These are phyloP conservation scores for Coccyzus lansbergi DNA, from an alignment of 2,797 vertebrate genomes.

Conservation along the genomic window DNA sequence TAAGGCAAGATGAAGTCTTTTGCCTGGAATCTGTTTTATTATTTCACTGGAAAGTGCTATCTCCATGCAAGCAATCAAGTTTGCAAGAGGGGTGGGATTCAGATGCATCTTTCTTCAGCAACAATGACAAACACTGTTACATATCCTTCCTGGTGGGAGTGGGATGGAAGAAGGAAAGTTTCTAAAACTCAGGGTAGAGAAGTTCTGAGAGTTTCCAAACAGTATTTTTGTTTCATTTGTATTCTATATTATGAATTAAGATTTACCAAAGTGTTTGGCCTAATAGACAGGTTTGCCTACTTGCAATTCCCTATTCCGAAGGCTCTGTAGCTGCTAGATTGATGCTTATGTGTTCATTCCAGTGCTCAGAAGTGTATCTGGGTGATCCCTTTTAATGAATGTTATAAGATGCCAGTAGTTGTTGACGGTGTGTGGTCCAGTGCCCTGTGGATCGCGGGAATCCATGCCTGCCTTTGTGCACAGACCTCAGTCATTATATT, in stretches of 20 bases:
- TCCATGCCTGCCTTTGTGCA: neutral
- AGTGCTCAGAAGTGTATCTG: neutral
- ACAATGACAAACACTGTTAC: neutral
- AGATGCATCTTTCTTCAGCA: neutral
- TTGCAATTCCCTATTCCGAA: neutral
- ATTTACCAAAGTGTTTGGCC: neutral
- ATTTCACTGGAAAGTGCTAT: neutral
- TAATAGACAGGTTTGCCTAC: neutral
- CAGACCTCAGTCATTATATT: neutral
- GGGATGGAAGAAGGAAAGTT: neutral
- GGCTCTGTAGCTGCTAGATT: neutral
- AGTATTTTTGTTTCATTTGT: neutral
- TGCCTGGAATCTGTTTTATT: neutral
- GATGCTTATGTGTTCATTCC: neutral
- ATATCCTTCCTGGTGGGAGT: neutral
- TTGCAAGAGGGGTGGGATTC: neutral
- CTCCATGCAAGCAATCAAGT: neutral
- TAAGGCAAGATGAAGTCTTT: neutral
- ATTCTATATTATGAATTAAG: neutral
- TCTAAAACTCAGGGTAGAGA: neutral
- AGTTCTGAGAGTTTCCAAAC: neutral
- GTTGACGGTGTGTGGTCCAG: neutral
- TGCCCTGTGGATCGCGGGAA: neutral
- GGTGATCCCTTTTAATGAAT: neutral
- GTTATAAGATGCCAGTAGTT: neutral